Conservation (phyloP, 2,113 vertebrate genomes). For the Ctenodactylus gundi region DNA sequence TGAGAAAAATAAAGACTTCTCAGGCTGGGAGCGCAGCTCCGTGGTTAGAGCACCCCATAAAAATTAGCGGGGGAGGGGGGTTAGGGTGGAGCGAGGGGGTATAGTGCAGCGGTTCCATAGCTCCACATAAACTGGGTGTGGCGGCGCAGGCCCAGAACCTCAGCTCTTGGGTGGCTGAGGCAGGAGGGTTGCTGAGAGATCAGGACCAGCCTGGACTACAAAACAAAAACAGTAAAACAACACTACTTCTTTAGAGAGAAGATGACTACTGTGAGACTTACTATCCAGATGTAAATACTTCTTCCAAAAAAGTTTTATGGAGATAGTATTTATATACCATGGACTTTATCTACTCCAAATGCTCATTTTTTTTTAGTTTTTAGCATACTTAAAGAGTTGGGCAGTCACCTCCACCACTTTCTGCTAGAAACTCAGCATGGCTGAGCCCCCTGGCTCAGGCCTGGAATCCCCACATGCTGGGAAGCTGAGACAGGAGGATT, state of each 20-base stretch:
- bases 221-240: too few relatives aligned
- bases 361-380: background rate
- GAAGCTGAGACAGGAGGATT: background rate
- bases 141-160: background rate
- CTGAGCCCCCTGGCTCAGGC: background rate
- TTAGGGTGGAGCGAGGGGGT: too few relatives aligned
- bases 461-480: background rate
- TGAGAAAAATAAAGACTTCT: too few relatives aligned
- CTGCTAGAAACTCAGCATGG: background rate
- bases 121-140: background rate
- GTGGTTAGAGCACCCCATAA: too few relatives aligned
- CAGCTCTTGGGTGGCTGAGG: background rate
- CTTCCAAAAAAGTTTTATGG: background rate
- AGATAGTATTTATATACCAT: background rate
- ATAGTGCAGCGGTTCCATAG: too few relatives aligned
- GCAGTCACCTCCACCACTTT: background rate
- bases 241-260: too few relatives aligned
- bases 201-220: too few relatives aligned
- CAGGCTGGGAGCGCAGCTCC: too few relatives aligned
- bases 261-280: too few relatives aligned
- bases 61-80: too few relatives aligned
- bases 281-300: too few relatives aligned
- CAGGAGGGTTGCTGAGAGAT: background rate
- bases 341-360: background rate
- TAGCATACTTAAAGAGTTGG: background rate